Percentiles rank a stretch among this genome's conserved stretches.
Evolutionary conservation across 2,797 vertebrate genomes (phyloP).

Genomic region (Scyliorhinus canicula): DNA sequence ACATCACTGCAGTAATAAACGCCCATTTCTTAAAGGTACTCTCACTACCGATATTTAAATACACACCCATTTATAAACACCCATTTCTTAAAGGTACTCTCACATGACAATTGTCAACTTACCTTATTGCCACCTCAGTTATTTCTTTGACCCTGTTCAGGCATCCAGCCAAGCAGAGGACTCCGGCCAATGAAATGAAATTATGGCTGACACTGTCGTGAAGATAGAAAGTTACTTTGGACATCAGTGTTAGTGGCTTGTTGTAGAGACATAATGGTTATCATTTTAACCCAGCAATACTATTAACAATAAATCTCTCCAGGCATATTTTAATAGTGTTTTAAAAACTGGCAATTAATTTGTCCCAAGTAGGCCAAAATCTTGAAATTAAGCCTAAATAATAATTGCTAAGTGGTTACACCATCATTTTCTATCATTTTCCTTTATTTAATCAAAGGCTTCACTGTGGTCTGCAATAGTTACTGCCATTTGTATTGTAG

Average conservation of each 20-base stretch:
- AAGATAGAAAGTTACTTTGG: constrained; percentile 40
- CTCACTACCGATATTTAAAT: no score
- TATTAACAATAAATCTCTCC: not conserved
- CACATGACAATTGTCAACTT: constrained; percentile 43
- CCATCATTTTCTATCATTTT: not conserved
- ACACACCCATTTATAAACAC: no score
- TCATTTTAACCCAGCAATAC: not conserved
- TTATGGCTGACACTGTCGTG: constrained; percentile 65
- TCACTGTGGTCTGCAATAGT: not conserved
- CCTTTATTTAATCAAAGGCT: not conserved
- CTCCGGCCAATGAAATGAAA: constrained; percentile 55
- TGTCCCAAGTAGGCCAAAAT: not conserved
- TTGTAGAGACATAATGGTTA: not conserved
- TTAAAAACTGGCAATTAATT: not conserved
- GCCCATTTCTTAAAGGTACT: no score
- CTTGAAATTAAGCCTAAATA: not conserved
- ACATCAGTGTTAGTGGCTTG: not conserved
- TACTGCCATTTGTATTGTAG: not conserved
- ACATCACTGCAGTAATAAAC: no score
- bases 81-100: no score
- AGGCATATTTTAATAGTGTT: not conserved
- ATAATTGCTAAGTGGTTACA: not conserved
- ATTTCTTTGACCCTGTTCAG: constrained; percentile 53
- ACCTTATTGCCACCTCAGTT: constrained; percentile 64
- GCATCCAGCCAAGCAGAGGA: constrained; percentile 55